phyloP scores from a whole-genome alignment of 2,888 invertebrate species.

The Priocnemis perturbator region DNA sequence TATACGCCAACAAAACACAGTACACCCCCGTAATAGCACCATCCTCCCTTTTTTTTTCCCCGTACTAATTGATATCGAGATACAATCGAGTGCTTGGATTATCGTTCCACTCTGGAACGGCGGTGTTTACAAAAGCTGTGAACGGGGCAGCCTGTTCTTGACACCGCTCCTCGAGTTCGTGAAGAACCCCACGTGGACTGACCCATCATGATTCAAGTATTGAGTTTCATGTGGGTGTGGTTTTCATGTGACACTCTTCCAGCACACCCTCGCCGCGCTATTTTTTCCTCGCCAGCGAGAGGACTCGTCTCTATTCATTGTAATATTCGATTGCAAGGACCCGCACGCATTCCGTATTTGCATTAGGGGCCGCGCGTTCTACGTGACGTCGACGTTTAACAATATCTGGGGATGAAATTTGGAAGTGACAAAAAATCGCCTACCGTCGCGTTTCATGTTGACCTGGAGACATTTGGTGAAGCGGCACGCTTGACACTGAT shows the following conservation, averaged over 20 bases:
- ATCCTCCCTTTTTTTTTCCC: conserved; percentile 20
- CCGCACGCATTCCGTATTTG: conserved; percentile 13
- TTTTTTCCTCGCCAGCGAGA: background rate
- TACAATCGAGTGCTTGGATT: conserved; percentile 74
- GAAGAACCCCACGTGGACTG: conserved; percentile 24
- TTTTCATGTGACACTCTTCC: background rate
- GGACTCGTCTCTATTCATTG: background rate
- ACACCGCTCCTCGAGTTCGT: conserved; percentile 54
- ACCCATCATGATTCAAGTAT: conserved; percentile 35
- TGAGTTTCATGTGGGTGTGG: conserved; percentile 52
- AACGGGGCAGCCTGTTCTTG: conserved; percentile 66
- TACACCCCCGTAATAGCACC: conserved; percentile 45
- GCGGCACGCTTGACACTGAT: conserved; percentile 96
- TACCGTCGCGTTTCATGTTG: conserved; percentile 96
- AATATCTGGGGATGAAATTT: too few species aligned
- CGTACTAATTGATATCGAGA: conserved; percentile 72
- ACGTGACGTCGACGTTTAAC: too few species aligned
- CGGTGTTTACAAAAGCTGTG: conserved; percentile 71
- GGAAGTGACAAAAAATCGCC: conserved; percentile 7
- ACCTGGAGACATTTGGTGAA: conserved; percentile 93
- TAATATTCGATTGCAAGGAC: background rate
- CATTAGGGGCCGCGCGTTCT: too few species aligned
- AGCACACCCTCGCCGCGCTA: background rate
- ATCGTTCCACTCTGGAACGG: conserved; percentile 44
- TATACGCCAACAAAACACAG: conserved; percentile 15